A percentile compares a stretch with the other conserved stretches of the same genome.
phyloP scores from a whole-genome alignment of 1,140 invertebrate genomes.

The Apis mellifera region DNA sequence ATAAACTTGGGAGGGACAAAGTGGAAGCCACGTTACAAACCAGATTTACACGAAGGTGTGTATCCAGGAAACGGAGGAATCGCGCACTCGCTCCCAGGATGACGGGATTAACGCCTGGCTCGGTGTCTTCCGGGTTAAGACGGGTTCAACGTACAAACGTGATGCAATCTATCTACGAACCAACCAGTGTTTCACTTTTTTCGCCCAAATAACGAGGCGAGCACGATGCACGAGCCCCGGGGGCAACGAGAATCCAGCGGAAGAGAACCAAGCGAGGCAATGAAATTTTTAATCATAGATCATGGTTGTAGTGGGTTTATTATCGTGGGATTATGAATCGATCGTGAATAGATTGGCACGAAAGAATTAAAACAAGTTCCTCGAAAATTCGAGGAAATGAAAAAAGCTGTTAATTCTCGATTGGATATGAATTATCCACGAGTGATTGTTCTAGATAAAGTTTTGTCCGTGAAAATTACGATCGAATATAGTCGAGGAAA shows the following conservation, averaged over 20 bases:
- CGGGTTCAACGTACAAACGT: slow-evolving; percentile 8
- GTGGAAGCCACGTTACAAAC: slow-evolving; percentile 9
- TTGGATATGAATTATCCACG: no score
- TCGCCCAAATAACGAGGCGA: neutral
- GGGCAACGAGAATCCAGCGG: neutral
- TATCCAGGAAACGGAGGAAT: slow-evolving; percentile 23
- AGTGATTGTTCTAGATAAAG: no score
- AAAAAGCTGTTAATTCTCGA: no score
- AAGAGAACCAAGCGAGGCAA: slow-evolving; percentile 1
- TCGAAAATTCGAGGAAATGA: no score
- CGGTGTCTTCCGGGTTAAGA: neutral
- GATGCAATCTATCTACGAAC: neutral
- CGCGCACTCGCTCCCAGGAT: slow-evolving; percentile 23
- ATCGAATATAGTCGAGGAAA: no score
- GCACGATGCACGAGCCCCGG: neutral
- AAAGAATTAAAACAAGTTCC: no score
- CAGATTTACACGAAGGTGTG: slow-evolving; percentile 21
- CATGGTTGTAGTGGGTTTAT: no score
- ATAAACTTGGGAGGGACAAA: slow-evolving; percentile 34
- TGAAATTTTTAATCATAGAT: slow-evolving; percentile 10
- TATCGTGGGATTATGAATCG: no score
- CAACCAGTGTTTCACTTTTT: slow-evolving; percentile 12
- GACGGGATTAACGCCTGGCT: slow-evolving; percentile 30
- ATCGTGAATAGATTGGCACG: no score
- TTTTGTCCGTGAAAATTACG: no score